phyloP scores from a whole-genome alignment of 2,113 vertebrate genomes.

The Sphaerodactylus townsendi region DNA sequence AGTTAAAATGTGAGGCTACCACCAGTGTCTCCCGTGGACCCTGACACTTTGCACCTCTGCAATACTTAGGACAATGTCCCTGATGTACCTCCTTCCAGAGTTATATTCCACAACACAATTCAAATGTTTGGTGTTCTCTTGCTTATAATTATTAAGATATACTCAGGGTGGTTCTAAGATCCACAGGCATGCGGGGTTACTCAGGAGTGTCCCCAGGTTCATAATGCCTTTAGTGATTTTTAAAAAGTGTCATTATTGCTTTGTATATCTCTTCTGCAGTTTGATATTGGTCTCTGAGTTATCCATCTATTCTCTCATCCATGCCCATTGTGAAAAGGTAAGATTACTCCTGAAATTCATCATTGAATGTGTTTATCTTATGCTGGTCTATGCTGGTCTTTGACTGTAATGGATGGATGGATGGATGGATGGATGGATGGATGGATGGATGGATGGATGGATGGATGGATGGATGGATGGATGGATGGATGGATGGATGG shows the following conservation, averaged over 20 bases:
- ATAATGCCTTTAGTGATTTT: background rate
- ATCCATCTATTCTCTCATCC: fast-evolving
- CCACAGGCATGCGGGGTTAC: background rate
- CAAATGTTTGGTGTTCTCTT: background rate
- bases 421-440: too few relatives aligned
- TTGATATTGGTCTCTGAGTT: background rate
- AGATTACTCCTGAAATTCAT: background rate
- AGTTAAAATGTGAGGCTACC: too few relatives aligned
- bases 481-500: too few relatives aligned
- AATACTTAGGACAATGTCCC: too few relatives aligned
- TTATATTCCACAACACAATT: too few relatives aligned
- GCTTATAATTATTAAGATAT: background rate
- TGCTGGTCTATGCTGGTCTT: too few relatives aligned
- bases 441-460: too few relatives aligned
- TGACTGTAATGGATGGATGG: too few relatives aligned
- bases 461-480: too few relatives aligned
- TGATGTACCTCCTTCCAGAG: too few relatives aligned
- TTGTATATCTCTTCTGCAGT: background rate
- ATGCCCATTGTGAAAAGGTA: background rate
- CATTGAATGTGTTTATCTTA: background rate
- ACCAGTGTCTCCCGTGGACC: too few relatives aligned
- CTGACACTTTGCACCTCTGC: too few relatives aligned
- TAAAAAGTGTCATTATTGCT: background rate
- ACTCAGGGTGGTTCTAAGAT: background rate
- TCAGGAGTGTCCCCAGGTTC: background rate